Base-by-base conservation (phyloP, 1,140 invertebrate genomes). In the Pseudomyrmex gracilis region DNA sequence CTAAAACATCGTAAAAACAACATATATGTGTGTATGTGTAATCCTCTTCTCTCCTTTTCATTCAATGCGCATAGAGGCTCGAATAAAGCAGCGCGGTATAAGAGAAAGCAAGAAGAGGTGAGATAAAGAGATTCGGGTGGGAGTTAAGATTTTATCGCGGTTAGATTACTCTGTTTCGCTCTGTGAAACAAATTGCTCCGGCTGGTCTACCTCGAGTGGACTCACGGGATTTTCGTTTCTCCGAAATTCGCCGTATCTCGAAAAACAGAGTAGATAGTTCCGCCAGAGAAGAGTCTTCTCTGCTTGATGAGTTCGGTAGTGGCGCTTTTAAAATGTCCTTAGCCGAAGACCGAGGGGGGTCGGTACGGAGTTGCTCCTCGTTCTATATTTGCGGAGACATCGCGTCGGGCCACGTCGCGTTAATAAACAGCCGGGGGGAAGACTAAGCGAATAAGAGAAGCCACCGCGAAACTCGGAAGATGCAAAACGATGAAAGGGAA, bases 321-420 rank as follows among this genome's bases (percentile, higher is more conserved):
- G 70, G 43, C 70, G 47, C 3, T 80, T 80, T 53, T 58, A 70
- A 73, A 70, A 64, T 61, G 51, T 83, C 73, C 73, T 83, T 64
- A 64, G 70, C 60, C 34, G 71, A 83, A 83, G 82, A 73, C 82
- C 61, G 57, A 53, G 34, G 34, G 34, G 34, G 34, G 34, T 34
- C 67, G 22, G 9, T 24, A 22, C 2, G 49, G 34, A 24, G 1
- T 24, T 3, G 22, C 34, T 47, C 64, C n/a, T 15, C 43, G 43
- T 66, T 77, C 82, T 83, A 77, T 77, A 83, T 83, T 77, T 83
- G 71, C 73, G 71, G 67, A 73, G 73, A 76, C 57, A 76, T 76
- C 60, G 43, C 70, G 71, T 82, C 58, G 78, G 70, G 70, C 49
- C 70, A 47, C 70, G 78, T 47, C 53, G 45, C 76, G 53, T n/a